Evolutionary conservation across 2,113 vertebrate genomes (phyloP).

Genomic region (Hippolais icterina): DNA sequence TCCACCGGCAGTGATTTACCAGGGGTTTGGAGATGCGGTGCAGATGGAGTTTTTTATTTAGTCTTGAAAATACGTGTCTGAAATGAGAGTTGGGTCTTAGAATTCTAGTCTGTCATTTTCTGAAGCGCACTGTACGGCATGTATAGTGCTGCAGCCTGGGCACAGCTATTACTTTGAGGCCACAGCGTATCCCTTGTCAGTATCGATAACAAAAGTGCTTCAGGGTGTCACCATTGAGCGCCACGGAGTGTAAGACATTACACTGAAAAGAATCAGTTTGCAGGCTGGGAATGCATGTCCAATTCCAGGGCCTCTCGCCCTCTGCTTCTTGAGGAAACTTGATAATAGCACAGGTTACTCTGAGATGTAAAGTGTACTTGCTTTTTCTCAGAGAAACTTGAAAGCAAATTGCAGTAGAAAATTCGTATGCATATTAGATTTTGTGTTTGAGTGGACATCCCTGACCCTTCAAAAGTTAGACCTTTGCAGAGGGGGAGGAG

Average conservation of each 20-base stretch:
- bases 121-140: background rate
- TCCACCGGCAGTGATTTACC: background rate
- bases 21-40: background rate
- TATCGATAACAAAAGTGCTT: background rate
- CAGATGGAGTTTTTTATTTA: background rate
- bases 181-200: background rate
- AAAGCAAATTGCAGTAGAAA: background rate
- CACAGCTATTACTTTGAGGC: background rate
- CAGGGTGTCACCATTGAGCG: background rate
- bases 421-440: background rate
- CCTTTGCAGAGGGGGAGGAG: background rate
- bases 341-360: background rate
- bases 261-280: background rate
- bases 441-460: background rate
- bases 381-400: background rate
- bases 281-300: slow-evolving; percentile 33
- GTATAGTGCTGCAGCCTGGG: background rate
- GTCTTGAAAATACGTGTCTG: background rate
- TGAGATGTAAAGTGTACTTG: background rate
- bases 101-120: background rate
- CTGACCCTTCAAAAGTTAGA: background rate
- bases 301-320: background rate
- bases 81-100: background rate
- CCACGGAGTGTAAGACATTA: background rate
- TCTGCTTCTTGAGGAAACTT: background rate